phyloP scores from a whole-genome alignment of 2,113 vertebrate species.

The Oostethus manadensis region DNA sequence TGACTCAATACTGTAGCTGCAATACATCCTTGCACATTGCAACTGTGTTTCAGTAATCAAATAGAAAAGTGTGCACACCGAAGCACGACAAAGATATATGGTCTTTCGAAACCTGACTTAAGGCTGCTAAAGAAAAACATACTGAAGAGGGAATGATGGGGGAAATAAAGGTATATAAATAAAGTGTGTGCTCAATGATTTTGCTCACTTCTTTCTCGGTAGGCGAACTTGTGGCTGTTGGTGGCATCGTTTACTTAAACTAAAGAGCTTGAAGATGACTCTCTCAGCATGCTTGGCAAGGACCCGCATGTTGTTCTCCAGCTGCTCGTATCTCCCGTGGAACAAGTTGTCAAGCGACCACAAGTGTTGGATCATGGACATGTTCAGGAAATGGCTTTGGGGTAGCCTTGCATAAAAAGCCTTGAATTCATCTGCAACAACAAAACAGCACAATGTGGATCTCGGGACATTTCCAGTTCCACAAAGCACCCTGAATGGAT shows the following conservation, averaged over 20 bases:
- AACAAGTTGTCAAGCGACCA: constrained; percentile 91
- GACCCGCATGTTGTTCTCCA: constrained; percentile 84
- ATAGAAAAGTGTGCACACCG: no score
- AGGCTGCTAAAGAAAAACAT: no score
- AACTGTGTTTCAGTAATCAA: no score
- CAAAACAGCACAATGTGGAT: constrained; percentile 1
- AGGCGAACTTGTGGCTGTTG: constrained; percentile 86
- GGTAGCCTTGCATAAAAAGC: constrained; percentile 87
- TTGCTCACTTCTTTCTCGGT: constrained; percentile 82
- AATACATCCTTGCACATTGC: no score
- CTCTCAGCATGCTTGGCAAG: constrained; percentile 86
- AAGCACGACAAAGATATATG: no score
- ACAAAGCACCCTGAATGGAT: no score
- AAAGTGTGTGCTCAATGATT: no score
- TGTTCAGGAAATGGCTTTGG: constrained; percentile 89
- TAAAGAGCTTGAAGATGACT: constrained; percentile 93
- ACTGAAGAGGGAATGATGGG: no score
- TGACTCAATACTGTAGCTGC: no score
- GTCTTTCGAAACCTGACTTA: no score
- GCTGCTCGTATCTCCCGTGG: constrained; percentile 87
- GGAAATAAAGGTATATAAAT: no score
- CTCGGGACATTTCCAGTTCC: no score
- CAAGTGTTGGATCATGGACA: constrained; percentile 85
- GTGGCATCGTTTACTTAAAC: constrained; percentile 93
- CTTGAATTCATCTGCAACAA: constrained; percentile 88